phyloP scores from a whole-genome alignment of 2,888 invertebrate genomes.

The Hypselothyrea guttata region DNA sequence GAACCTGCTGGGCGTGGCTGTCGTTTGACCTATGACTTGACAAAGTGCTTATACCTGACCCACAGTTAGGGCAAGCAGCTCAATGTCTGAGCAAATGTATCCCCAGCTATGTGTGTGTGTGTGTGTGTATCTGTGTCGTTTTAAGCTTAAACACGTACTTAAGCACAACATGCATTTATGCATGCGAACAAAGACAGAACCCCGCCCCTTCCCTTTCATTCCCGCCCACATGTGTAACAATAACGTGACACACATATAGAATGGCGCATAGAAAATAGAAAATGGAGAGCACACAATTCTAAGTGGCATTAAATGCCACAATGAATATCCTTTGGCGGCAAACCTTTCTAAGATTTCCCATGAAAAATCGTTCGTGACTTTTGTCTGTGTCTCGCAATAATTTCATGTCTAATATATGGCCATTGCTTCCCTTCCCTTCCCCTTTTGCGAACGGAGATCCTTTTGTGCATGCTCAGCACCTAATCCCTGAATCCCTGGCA shows the following conservation, averaged over 20 bases:
- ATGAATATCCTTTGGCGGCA: conserved; percentile 42
- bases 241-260: conserved; percentile 68
- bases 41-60: conserved; percentile 1
- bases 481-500: conserved; percentile 55
- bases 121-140: background rate
- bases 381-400: conserved; percentile 22
- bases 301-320: conserved; percentile 65
- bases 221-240: conserved; percentile 54
- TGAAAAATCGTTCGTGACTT: conserved; percentile 11
- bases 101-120: too few species aligned
- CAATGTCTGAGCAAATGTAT: background rate
- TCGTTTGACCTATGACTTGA: conserved; percentile 2
- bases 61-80: conserved; percentile 15
- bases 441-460: background rate
- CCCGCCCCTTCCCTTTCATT: conserved; percentile 13
- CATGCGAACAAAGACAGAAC: conserved; percentile 33
- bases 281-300: conserved; percentile 2
- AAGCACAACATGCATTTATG: conserved; percentile 54
- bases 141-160: conserved; percentile 70
- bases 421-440: background rate
- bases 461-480: conserved; percentile 14
- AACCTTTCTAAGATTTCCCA: conserved; percentile 49
- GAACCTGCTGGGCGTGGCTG: conserved; percentile 1
- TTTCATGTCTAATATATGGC: conserved; percentile 28
- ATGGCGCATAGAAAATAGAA: background rate